phyloP scores from a whole-genome alignment of 2,113 vertebrate genomes.

The Psophia crepitans region DNA sequence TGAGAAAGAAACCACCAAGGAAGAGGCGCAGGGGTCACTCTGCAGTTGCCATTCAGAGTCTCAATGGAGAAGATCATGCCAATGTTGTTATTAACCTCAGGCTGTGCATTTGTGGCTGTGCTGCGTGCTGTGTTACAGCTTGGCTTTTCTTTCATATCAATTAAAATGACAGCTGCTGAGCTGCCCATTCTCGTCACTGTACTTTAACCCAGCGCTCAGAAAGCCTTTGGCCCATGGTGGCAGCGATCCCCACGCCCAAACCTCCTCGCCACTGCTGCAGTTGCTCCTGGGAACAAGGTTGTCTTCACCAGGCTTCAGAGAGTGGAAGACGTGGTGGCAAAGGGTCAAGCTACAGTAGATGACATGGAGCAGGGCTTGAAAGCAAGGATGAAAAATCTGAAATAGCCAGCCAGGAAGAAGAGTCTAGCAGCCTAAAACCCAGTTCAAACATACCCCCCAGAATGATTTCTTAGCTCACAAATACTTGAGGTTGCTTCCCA shows the following conservation, averaged over 20 bases:
- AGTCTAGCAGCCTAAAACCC: background rate
- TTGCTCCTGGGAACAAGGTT: background rate
- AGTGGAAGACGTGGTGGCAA: background rate
- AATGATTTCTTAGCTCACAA: background rate
- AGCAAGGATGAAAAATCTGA: background rate
- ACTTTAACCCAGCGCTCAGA: background rate
- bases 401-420: background rate
- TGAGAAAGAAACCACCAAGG: background rate
- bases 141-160: background rate
- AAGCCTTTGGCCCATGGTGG: background rate
- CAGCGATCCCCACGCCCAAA: background rate
- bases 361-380: background rate
- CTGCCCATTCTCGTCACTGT: background rate
- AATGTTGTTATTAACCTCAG: background rate
- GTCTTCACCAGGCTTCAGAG: background rate
- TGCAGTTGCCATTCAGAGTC: background rate
- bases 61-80: background rate
- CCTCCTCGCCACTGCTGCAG: accelerated
- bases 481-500: background rate
- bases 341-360: background rate
- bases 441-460: background rate
- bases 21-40: background rate
- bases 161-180: background rate
- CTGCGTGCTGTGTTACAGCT: background rate
- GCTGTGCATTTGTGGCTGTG: background rate